Base-by-base conservation (phyloP, 2,888 invertebrate species). In the Globia sparganii region DNA sequence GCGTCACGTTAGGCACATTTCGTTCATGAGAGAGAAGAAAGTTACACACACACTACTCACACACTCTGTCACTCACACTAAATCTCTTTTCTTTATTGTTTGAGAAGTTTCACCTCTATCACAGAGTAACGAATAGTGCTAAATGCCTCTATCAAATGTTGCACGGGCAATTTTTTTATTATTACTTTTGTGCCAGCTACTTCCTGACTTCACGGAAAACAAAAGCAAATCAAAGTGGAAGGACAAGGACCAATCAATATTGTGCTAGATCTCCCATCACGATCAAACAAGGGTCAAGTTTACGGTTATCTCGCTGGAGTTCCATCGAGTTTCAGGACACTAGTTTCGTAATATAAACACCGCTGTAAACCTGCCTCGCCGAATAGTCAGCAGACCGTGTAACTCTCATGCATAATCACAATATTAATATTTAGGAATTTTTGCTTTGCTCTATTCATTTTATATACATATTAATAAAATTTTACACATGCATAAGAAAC, bases 321-420 rank as follows among this genome's bases (percentile, higher is more conserved):
- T 61, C 66, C 5, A 58, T 49, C 28, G 9, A 76, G 70, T 76
- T 81, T 76, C 46, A 80, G 59, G 46, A 66, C 49, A 28, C 56
- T 66, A 70, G 81, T 70, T 75, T 66, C 43, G 21, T 77, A 62
- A 70, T 81, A 34, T 81, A 70, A 76, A 80, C 59, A 70, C 31
- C 18, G 31, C 61, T 70, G 59, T 65, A 59, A 81, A 81, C 53
- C 59, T 28, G 15, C 62, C 62, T 70, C 46, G 11, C 59, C 77
- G 70, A 81, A 77, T 58, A 77, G 61, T 67, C 66, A 77, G 70
- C 61, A 34, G 77, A 76, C 40, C 61, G 69, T 56, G 65, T 81
- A 70, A 81, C 37, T 70, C 37, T 80, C 80, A 80, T 80, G 66
- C 70, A 80, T 80, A 80, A 70, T 70, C 80, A 80, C 81, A 43